Conservation (phyloP, 2,113 vertebrate species). For the Callospermophilus lateralis region DNA sequence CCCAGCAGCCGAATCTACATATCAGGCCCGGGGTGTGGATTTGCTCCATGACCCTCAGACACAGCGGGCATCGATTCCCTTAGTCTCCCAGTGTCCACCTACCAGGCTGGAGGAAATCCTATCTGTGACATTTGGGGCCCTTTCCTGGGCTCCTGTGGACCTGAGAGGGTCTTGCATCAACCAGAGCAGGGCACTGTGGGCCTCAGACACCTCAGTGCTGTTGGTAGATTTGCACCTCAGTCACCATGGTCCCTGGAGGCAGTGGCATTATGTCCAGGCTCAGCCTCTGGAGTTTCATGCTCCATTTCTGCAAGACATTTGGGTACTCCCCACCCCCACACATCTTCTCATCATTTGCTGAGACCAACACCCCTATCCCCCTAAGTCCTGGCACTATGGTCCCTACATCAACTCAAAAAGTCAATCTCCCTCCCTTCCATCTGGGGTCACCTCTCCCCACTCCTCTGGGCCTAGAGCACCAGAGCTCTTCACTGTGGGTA, state of each 20-base stretch:
- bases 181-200: neutral
- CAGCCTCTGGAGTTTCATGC: neutral
- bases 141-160: neutral
- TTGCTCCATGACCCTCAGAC: fast-evolving
- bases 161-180: neutral
- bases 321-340: no score
- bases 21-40: fast-evolving
- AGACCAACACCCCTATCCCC: neutral
- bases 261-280: no score
- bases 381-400: fast-evolving
- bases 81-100: neutral
- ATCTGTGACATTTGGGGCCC: neutral
- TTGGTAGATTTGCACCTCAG: neutral
- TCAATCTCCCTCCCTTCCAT: neutral
- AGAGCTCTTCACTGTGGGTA: neutral
- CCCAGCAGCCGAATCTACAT: fast-evolving
- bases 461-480: neutral
- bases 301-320: neutral
- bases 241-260: fast-evolving
- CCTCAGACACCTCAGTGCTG: neutral
- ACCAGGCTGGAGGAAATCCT: neutral
- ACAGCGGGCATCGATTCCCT: neutral
- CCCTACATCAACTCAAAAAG: neutral
- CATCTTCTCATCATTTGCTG: neutral
- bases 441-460: neutral